Conservation (phyloP, 2,113 vertebrate species). For the Labeo catla region DNA sequence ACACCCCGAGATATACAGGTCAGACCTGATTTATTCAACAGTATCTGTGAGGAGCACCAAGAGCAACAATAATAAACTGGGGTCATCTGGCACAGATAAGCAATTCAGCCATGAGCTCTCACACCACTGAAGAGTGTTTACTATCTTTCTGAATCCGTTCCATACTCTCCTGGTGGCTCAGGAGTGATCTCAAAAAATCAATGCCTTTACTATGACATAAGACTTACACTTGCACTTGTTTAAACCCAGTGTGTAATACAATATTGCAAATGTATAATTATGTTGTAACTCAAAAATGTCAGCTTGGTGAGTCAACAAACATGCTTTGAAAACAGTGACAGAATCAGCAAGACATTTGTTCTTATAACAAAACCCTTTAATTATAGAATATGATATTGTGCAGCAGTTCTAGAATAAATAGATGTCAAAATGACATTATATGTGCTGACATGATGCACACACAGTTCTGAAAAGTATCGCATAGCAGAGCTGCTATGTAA, state of each 20-base stretch:
- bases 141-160: neutral
- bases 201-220: neutral
- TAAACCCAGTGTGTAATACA: neutral
- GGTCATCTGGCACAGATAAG: conserved; percentile 7
- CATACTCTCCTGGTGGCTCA: neutral
- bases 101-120: neutral
- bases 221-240: conserved; percentile 20
- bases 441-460: neutral
- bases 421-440: conserved; percentile 19
- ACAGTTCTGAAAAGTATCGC: neutral
- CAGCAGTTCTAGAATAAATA: conserved; percentile 7
- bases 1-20: conserved; percentile 4
- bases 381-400: neutral
- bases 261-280: conserved; percentile 12
- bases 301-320: conserved; percentile 26
- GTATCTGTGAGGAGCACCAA: neutral
- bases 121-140: neutral
- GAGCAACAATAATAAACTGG: conserved; percentile 16
- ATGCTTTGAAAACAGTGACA: neutral
- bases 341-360: neutral
- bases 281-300: conserved; percentile 2
- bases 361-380: conserved; percentile 4
- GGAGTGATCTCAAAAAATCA: neutral
- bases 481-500: neutral
- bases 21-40: conserved; percentile 25